Percentiles rank a stretch among this genome's conserved stretches.
phyloP scores from a whole-genome alignment of 35 echinoderm and acorn worm genomes.

The Patiria miniata region DNA sequence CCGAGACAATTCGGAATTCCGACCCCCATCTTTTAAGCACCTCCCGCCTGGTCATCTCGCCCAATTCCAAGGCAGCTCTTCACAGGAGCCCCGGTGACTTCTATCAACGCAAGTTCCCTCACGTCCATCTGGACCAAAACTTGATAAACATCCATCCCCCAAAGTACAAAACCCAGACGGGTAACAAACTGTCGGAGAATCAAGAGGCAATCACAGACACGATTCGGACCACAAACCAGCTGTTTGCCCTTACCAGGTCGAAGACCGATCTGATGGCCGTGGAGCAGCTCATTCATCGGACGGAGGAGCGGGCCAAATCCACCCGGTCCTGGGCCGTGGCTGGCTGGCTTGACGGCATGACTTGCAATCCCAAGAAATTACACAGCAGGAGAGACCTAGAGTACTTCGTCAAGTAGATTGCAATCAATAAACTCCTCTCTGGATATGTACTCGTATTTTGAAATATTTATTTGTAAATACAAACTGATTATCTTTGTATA shows the following conservation, averaged over 20 bases:
- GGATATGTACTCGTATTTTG: no score
- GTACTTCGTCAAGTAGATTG: background rate
- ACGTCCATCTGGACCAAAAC: background rate
- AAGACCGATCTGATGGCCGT: conserved; percentile 7
- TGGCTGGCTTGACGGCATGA: conserved; percentile 7
- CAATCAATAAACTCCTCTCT: no score
- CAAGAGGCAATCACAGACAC: background rate
- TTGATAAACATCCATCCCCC: background rate
- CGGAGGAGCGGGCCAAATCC: background rate
- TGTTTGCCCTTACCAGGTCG: background rate
- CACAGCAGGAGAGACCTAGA: background rate
- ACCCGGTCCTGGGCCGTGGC: background rate
- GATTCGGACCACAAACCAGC: background rate
- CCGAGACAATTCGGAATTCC: background rate
- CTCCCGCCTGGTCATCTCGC: background rate
- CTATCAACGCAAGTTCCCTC: background rate
- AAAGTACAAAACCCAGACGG: background rate
- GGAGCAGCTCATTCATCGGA: background rate
- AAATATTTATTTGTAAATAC: no score
- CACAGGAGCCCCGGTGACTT: background rate
- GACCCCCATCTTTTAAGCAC: background rate
- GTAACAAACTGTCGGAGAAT: background rate
- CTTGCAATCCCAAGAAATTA: conserved; percentile 12
- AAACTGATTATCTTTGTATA: no score
- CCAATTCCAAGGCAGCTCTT: background rate